Evolutionary conservation across 2,888 invertebrate genomes (phyloP), one percentile per base, ranked within the genome.

Genomic region (Urechis unicinctus): DNA sequence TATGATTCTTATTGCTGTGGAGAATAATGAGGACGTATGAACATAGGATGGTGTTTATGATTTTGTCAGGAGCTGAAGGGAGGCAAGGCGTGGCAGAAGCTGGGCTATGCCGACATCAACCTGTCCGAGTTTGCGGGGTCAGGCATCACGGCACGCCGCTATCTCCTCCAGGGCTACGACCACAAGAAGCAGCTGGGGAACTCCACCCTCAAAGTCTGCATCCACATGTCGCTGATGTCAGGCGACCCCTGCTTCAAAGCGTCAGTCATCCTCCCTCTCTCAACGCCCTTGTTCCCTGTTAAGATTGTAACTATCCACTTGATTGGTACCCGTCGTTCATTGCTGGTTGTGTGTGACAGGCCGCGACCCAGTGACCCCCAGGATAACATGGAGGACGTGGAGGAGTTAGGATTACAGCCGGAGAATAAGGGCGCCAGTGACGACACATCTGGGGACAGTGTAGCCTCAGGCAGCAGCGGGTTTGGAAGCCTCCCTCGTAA

Each of bases 231-330:
- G 72, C 90, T 96, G 86, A 85, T 92, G 66, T 89, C 91, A 48
- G 94, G 96, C 50, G 97, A 97, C 81, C 92, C 95, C 66, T 86
- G 94, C 64, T 97, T 97, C 78, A 94, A 96, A 88, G 93, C 92
- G 95, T 95, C 80, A 85, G 91, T 84, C 41, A 43, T 36, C 36
- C 36, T 9, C 36, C 17, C 9, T 36, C 36, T 13, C 36, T 36
- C 9, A 36, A 9, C 36, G 36, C 36, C 36, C 17, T 36, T 36
- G 36, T n/a, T n/a, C n/a, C n/a, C n/a, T n/a, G n/a, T n/a, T n/a
- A n/a, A n/a, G n/a, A n/a, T n/a, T n/a, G n/a, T n/a, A n/a, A n/a
- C n/a, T n/a, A n/a, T n/a, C n/a, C n/a, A n/a, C n/a, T n/a, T n/a
- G n/a, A n/a, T n/a, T n/a, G n/a, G n/a, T n/a, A n/a, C n/a, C n/a